phyloP scores from a whole-genome alignment of 2,888 invertebrate genomes.

The Lissonota sp. region DNA sequence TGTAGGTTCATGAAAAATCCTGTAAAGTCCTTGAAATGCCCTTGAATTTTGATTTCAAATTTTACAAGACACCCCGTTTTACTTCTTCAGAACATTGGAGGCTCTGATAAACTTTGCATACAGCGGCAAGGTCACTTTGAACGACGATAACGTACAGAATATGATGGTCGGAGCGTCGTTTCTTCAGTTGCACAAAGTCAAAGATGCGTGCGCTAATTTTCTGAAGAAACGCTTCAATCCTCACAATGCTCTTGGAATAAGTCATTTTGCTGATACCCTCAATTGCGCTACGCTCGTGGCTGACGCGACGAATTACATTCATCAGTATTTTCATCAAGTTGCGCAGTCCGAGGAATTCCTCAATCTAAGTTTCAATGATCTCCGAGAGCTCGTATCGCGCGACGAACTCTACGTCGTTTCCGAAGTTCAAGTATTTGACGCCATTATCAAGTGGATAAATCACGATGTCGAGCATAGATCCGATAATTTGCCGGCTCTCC shows the following conservation, averaged over 20 bases:
- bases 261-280: slow-evolving; percentile 92
- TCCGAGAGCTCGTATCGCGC: slow-evolving; percentile 89
- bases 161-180: slow-evolving; percentile 94
- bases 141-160: slow-evolving; percentile 92
- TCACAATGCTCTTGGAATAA: slow-evolving; percentile 91
- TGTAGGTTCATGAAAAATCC: neutral
- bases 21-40: neutral
- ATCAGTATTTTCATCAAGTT: slow-evolving; percentile 91
- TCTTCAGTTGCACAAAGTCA: slow-evolving; percentile 91
- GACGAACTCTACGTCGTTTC: slow-evolving; percentile 91
- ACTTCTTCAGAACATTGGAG: slow-evolving; percentile 88
- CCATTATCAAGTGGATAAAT: slow-evolving; percentile 92
- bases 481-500: slow-evolving; percentile 88
- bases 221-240: slow-evolving; percentile 91
- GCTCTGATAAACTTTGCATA: slow-evolving; percentile 94
- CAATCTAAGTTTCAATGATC: slow-evolving; percentile 86
- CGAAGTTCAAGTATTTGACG: slow-evolving; percentile 94
- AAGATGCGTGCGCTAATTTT: slow-evolving; percentile 93
- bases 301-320: slow-evolving; percentile 91
- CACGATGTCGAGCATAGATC: slow-evolving; percentile 86
- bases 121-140: slow-evolving; percentile 90
- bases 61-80: neutral
- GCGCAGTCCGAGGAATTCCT: slow-evolving; percentile 91
- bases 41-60: neutral
- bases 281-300: slow-evolving; percentile 89